Percentiles rank a stretch among this genome's conserved stretches.
These are phyloP conservation scores for Tuberolachnus salignus DNA, from an alignment of 2,888 invertebrate species.

Conservation along the genomic window DNA sequence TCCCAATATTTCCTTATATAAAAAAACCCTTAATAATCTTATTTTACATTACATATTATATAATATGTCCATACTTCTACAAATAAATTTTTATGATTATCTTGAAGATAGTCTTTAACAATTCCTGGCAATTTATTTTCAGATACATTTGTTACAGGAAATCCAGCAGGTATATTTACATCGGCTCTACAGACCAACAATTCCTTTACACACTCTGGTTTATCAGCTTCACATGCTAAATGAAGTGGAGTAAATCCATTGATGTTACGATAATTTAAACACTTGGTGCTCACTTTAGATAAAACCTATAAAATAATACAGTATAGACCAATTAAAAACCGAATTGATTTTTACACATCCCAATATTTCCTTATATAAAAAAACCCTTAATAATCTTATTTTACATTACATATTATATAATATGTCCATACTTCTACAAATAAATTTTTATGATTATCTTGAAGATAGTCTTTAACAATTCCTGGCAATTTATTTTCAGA, in stretches of 20 bases:
- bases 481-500: constrained; percentile 63
- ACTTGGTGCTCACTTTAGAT: no score
- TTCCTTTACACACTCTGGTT: constrained; percentile 86
- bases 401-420: neutral
- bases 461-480: constrained; percentile 76
- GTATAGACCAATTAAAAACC: no score
- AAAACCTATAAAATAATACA: no score
- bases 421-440: constrained; percentile 61
- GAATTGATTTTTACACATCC: no score
- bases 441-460: constrained; percentile 72
- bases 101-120: no score
- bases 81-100: no score
- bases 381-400: neutral
- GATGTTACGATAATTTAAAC: constrained; percentile 80
- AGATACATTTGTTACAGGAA: constrained; percentile 32
- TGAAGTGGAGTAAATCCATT: constrained; percentile 86
- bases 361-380: no score
- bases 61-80: constrained; percentile 60
- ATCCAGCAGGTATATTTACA: constrained; percentile 67
- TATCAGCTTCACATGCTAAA: constrained; percentile 80
- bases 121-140: no score
- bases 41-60: neutral
- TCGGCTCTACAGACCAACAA: constrained; percentile 84
- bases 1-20: no score
- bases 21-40: no score